A percentile compares a stretch with the other conserved stretches of the same genome.
phyloP scores from a whole-genome alignment of 2,888 invertebrate species.

The Aphidoletes aphidimyza region DNA sequence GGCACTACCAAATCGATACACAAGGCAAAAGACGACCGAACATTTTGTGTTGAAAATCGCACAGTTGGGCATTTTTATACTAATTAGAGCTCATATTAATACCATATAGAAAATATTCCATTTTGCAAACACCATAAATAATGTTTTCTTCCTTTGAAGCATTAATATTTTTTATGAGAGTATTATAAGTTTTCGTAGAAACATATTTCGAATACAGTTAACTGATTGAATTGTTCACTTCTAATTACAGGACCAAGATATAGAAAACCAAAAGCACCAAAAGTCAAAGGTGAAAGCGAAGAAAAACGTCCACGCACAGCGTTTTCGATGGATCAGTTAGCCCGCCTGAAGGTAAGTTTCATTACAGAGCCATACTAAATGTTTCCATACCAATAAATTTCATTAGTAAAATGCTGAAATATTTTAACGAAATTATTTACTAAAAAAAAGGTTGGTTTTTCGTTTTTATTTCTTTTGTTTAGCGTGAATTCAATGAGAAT shows the following conservation, averaged over 20 bases:
- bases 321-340: conserved; percentile 92
- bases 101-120: no score
- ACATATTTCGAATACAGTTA: not conserved
- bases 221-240: conserved; percentile 54
- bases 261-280: conserved; percentile 66
- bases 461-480: conserved; percentile 59
- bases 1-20: not conserved
- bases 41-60: not conserved
- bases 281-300: conserved; percentile 69
- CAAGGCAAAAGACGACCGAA: not conserved
- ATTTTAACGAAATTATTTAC: not conserved
- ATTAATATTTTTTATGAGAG: not conserved
- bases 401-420: no score
- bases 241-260: conserved; percentile 64
- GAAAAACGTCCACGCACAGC: conserved; percentile 96
- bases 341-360: conserved; percentile 82
- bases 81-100: no score
- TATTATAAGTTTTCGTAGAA: not conserved
- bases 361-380: not conserved
- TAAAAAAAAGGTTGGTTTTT: not conserved
- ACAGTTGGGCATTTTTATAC: not conserved
- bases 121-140: no score
- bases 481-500: conserved; percentile 92
- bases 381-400: not conserved
- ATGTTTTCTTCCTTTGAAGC: no score